phyloP scores from a whole-genome alignment of 2,113 vertebrate species.

The Tragelaphus buxtoni region DNA sequence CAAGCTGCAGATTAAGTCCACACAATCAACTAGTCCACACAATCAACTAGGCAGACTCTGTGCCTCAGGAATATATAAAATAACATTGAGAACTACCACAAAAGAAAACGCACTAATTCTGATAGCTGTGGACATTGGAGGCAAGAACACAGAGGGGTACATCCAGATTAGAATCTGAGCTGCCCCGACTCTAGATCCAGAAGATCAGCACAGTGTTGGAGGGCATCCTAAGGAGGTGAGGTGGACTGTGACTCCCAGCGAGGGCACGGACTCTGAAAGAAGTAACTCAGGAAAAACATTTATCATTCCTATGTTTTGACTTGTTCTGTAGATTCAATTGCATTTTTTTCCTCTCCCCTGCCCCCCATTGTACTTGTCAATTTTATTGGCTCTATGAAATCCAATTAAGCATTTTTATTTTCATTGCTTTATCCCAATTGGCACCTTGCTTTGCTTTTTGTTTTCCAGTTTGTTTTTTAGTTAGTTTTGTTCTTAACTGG shows the following conservation, averaged over 20 bases:
- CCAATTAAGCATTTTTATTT: neutral
- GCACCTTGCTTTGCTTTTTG: neutral
- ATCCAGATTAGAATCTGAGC: neutral
- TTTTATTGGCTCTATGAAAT: neutral
- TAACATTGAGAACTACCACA: neutral
- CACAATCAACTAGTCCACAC: neutral
- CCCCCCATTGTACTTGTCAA: accelerated
- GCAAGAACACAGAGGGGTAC: neutral
- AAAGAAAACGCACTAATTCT: accelerated
- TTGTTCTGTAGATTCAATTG: neutral
- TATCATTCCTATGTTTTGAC: neutral
- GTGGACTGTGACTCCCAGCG: neutral
- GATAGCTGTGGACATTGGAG: neutral
- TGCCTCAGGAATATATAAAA: neutral
- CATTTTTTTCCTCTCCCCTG: accelerated
- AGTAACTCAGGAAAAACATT: neutral
- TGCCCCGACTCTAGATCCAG: neutral
- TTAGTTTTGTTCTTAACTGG: neutral
- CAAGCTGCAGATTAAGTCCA: neutral
- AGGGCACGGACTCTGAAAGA: neutral
- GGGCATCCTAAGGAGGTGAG: neutral
- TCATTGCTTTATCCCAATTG: neutral
- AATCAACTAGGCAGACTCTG: neutral
- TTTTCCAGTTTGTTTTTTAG: neutral
- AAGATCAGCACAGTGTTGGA: neutral